A percentile compares a stretch with the other conserved stretches of the same genome.
These are phyloP conservation scores for Leptinotarsa tumamoca DNA, from an alignment of 2,888 invertebrate genomes.

Conservation along the genomic window DNA sequence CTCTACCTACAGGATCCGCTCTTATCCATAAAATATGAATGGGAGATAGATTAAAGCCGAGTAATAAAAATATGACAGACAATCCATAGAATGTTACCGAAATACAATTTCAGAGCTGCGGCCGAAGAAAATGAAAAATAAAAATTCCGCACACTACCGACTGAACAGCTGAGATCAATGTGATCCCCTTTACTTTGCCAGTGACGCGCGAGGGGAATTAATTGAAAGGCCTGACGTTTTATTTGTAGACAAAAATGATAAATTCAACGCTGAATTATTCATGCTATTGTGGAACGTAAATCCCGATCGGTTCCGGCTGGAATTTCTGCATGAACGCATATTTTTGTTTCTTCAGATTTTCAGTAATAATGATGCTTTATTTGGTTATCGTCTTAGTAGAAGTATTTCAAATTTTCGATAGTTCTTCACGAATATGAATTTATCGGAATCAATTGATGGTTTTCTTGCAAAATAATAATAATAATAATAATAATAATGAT, in stretches of 20 bases:
- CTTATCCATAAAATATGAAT: conserved; percentile 41
- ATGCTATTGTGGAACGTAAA: conserved; percentile 13
- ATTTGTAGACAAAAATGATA: conserved; percentile 31
- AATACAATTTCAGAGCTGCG: conserved; percentile 57
- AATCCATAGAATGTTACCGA: conserved; percentile 55
- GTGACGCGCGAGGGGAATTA: conserved; percentile 24
- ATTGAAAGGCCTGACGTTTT: conserved; percentile 30
- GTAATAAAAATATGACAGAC: conserved; percentile 62
- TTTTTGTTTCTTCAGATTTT: not conserved
- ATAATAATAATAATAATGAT: too few relatives aligned
- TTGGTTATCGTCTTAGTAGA: too few relatives aligned
- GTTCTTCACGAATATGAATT: too few relatives aligned
- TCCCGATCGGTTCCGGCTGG: conserved; percentile 25
- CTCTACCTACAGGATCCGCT: conserved; percentile 33
- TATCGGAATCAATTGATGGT: too few relatives aligned
- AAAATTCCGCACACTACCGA: conserved; percentile 44
- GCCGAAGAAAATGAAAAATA: conserved; percentile 43
- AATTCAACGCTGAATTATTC: conserved; percentile 34
- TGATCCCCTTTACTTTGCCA: conserved; percentile 13
- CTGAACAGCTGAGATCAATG: conserved; percentile 26
- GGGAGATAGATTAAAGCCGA: conserved; percentile 42
- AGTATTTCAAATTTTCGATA: too few relatives aligned
- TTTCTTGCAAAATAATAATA: too few relatives aligned
- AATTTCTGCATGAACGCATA: too few relatives aligned
- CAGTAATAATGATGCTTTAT: not conserved